Conservation (phyloP, 2,113 vertebrate genomes). For the Psittacus erithacus region DNA sequence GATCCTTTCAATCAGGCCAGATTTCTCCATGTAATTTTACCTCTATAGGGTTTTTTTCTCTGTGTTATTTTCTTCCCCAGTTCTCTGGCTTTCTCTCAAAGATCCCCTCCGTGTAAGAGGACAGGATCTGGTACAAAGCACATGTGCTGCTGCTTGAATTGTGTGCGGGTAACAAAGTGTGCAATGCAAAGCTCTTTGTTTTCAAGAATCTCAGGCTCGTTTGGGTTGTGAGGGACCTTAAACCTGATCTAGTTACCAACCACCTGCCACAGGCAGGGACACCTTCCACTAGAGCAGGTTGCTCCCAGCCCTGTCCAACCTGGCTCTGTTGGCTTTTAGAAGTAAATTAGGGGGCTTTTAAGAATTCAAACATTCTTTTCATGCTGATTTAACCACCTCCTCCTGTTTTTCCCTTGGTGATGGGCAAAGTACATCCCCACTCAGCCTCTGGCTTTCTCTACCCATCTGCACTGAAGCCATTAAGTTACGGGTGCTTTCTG, state of each 20-base stretch:
- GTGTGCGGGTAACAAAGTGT: not conserved
- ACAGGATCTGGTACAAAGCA: fast-evolving
- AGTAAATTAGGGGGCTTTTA: not conserved
- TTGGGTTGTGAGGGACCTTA: not conserved
- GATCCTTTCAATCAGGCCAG: fast-evolving
- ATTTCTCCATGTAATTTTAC: fast-evolving
- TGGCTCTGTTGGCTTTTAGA: not conserved
- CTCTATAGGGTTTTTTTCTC: not conserved
- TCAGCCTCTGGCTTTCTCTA: not conserved
- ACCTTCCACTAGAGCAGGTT: not conserved
- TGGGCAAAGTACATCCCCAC: fast-evolving
- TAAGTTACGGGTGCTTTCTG: fast-evolving
- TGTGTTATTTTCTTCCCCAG: not conserved
- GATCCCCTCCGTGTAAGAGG: fast-evolving
- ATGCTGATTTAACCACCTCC: not conserved
- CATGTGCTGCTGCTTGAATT: not conserved
- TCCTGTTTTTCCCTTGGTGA: not conserved
- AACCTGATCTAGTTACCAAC: not conserved
- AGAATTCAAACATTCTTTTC: not conserved
- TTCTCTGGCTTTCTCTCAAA: not conserved
- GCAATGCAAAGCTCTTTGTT: not conserved
- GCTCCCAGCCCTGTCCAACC: not conserved
- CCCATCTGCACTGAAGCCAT: not conserved
- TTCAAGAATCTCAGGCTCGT: not conserved
- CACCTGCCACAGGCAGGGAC: not conserved